phyloP scores from a whole-genome alignment of 2,888 invertebrate genomes.

The Strigamia crassipes region DNA sequence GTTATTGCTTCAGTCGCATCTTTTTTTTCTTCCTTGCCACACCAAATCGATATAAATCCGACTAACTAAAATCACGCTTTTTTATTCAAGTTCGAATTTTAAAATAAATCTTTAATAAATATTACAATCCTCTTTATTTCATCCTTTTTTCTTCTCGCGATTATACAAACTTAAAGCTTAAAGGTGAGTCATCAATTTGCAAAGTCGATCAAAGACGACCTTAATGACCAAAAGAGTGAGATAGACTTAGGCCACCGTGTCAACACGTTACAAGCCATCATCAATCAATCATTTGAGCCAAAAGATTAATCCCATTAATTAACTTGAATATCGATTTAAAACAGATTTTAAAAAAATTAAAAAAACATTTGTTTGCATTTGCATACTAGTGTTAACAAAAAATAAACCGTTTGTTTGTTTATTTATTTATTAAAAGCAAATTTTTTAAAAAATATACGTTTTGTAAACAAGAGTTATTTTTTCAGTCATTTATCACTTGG shows the following conservation, averaged over 20 bases:
- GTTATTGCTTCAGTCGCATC: neutral
- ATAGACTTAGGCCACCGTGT: slow-evolving; percentile 25
- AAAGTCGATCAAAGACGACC: slow-evolving; percentile 27
- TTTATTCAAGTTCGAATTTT: neutral
- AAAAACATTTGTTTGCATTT: no score
- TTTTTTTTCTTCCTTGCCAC: neutral
- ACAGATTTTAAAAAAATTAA: neutral
- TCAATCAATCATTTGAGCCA: slow-evolving; percentile 18
- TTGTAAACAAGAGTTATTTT: neutral
- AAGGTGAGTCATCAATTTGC: slow-evolving; percentile 24
- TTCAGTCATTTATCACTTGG: neutral
- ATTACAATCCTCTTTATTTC: neutral
- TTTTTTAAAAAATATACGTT: neutral
- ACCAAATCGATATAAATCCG: neutral
- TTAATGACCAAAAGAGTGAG: slow-evolving; percentile 26
- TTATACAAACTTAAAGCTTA: neutral
- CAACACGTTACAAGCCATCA: slow-evolving; percentile 23
- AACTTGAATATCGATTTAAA: slow-evolving; percentile 6
- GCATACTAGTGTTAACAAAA: no score
- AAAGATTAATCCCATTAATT: slow-evolving; percentile 5
- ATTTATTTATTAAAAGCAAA: no score
- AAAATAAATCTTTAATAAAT: neutral
- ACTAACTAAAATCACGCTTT: neutral
- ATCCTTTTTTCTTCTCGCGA: neutral
- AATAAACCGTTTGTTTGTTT: no score